These are phyloP conservation scores for Dryobotodes eremita DNA, from an alignment of 2,888 invertebrate species.

Conservation along the genomic window DNA sequence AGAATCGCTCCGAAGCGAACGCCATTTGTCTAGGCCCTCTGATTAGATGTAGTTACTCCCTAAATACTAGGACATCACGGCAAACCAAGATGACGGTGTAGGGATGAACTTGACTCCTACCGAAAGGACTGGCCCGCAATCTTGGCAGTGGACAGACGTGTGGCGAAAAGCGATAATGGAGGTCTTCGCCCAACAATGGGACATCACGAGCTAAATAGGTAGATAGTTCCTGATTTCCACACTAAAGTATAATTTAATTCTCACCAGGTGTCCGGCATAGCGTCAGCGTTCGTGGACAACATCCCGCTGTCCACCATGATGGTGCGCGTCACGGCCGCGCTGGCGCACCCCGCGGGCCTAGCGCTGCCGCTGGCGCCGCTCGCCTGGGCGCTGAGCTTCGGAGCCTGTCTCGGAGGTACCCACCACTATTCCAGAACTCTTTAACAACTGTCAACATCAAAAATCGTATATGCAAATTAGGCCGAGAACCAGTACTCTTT, in stretches of 20 bases:
- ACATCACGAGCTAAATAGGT: no score
- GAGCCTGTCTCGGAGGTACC: conserved; percentile 97
- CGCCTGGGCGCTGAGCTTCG: conserved; percentile 96
- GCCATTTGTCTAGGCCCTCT: no score
- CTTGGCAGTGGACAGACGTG: no score
- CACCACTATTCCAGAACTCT: not conserved
- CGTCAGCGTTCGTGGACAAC: conserved; percentile 97
- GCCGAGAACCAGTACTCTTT: not conserved
- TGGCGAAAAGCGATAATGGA: no score
- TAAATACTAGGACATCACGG: no score
- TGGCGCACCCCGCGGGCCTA: conserved; percentile 92
- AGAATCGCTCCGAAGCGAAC: no score
- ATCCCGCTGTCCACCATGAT: conserved; percentile 98
- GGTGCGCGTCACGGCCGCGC: conserved; percentile 94
- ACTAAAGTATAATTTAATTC: not conserved
- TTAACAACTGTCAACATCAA: not conserved
- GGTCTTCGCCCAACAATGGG: no score
- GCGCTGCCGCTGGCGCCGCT: conserved; percentile 95
- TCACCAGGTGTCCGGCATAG: conserved; percentile 94
- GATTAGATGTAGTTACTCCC: no score
- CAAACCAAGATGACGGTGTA: no score
- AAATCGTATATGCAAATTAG: not conserved
- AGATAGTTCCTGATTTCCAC: no score
- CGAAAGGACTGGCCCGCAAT: no score
- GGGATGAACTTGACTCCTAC: no score